phyloP scores from a whole-genome alignment of 2,113 vertebrate genomes.

The Centropus bengalensis region DNA sequence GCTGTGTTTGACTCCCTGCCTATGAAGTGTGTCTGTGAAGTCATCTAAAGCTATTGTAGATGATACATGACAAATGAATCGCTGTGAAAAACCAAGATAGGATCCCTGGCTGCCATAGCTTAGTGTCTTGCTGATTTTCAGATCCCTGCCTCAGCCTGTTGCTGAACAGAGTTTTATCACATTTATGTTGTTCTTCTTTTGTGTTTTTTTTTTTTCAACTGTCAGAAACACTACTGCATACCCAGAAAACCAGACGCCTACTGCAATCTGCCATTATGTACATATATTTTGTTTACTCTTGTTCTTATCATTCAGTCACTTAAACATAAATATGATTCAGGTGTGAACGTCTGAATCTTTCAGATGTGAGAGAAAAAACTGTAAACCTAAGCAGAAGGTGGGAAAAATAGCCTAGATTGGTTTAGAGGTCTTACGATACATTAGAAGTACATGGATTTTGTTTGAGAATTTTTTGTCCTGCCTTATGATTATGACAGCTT shows the following conservation, averaged over 20 bases:
- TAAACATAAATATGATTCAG: not conserved
- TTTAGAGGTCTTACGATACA: not conserved
- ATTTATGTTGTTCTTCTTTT: not conserved
- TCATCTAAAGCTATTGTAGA: not conserved
- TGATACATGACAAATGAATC: not conserved
- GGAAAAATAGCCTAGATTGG: not conserved
- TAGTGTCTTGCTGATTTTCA: not conserved
- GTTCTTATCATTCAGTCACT: not conserved
- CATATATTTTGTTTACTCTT: not conserved
- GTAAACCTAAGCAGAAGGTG: not conserved
- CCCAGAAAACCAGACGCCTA: not conserved
- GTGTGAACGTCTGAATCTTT: not conserved
- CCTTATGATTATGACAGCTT: not conserved
- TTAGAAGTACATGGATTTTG: not conserved
- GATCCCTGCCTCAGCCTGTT: not conserved
- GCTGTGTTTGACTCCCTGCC: not conserved
- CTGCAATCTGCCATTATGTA: not conserved
- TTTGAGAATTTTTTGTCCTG: not conserved
- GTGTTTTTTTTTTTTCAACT: not conserved
- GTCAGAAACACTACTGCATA: not conserved
- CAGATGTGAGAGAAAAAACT: not conserved
- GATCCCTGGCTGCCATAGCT: not conserved
- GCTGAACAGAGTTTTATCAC: not conserved
- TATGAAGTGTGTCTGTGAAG: not conserved
- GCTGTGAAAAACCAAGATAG: not conserved